A percentile compares a stretch with the other conserved stretches of the same genome.
Evolutionary conservation across 1,140 invertebrate genomes (phyloP).

Genomic region (Liolophura sinensis): DNA sequence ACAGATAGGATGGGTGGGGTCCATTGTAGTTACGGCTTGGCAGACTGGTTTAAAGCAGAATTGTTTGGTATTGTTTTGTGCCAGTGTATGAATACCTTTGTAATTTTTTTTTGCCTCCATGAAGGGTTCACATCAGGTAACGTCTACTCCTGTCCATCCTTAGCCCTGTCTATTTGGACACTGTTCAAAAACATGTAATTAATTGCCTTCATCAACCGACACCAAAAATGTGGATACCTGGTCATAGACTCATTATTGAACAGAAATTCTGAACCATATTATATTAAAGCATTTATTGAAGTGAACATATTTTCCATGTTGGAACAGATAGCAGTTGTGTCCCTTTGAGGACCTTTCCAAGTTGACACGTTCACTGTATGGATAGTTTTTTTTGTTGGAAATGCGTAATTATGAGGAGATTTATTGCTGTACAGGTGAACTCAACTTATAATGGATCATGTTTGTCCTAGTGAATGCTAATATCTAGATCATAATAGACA

Average conservation of each 20-base stretch:
- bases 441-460: too few relatives aligned
- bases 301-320: not conserved
- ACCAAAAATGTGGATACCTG: not conserved
- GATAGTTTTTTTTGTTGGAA: not conserved
- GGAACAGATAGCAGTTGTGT: not conserved
- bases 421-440: too few relatives aligned
- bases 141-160: too few relatives aligned
- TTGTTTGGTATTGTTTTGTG: too few relatives aligned
- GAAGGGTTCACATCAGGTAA: too few relatives aligned
- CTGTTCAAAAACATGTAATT: not conserved
- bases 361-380: not conserved
- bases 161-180: not conserved
- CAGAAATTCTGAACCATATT: too few relatives aligned
- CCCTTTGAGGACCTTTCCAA: not conserved
- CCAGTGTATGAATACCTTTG: too few relatives aligned
- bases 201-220: not conserved
- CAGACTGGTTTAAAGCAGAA: too few relatives aligned
- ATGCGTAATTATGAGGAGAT: too few relatives aligned
- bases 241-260: not conserved
- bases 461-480: not conserved
- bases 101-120: too few relatives aligned
- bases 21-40: too few relatives aligned
- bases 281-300: not conserved
- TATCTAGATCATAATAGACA: not conserved
- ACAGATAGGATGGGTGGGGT: too few relatives aligned